Conservation (phyloP, 1,140 invertebrate species). For the Mycetomoellerius zeteki region DNA sequence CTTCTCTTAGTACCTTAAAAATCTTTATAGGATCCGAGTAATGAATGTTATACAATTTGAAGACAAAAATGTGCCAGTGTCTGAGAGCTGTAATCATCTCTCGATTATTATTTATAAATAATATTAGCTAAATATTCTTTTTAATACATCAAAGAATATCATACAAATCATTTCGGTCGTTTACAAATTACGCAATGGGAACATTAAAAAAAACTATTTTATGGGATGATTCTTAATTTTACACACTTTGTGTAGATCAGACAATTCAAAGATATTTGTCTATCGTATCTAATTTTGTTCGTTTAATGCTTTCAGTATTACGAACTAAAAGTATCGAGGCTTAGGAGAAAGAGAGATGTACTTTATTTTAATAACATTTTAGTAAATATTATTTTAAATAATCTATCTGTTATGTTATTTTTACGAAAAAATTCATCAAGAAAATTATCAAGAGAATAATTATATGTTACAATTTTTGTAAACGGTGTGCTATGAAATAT, state of each 20-base stretch:
- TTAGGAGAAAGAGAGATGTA: slow-evolving; percentile 32
- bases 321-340: slow-evolving; percentile 44
- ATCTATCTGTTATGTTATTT: slow-evolving; percentile 31
- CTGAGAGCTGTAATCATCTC: slow-evolving; percentile 67
- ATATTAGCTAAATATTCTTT: slow-evolving; percentile 54
- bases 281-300: slow-evolving; percentile 31
- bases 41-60: slow-evolving; percentile 61
- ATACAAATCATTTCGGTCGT: slow-evolving; percentile 62
- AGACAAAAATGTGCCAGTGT: slow-evolving; percentile 75
- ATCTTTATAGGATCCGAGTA: slow-evolving; percentile 67
- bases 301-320: slow-evolving; percentile 51
- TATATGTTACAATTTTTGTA: slow-evolving; percentile 38
- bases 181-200: slow-evolving; percentile 75
- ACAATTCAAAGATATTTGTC: slow-evolving; percentile 16
- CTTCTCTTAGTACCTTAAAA: slow-evolving; percentile 60
- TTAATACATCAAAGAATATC: slow-evolving; percentile 28
- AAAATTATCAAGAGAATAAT: slow-evolving; percentile 9
- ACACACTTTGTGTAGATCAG: slow-evolving; percentile 21
- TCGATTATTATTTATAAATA: slow-evolving; percentile 54
- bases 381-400: slow-evolving; percentile 38
- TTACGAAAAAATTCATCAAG: slow-evolving; percentile 23
- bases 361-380: slow-evolving; percentile 51
- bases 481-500: slow-evolving; percentile 27
- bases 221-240: not conserved
- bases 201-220: slow-evolving; percentile 27